Evolutionary conservation across 2,113 vertebrate species (phyloP), one percentile per base, ranked within the genome.

Genomic region (Stigmatopora nigra): DNA sequence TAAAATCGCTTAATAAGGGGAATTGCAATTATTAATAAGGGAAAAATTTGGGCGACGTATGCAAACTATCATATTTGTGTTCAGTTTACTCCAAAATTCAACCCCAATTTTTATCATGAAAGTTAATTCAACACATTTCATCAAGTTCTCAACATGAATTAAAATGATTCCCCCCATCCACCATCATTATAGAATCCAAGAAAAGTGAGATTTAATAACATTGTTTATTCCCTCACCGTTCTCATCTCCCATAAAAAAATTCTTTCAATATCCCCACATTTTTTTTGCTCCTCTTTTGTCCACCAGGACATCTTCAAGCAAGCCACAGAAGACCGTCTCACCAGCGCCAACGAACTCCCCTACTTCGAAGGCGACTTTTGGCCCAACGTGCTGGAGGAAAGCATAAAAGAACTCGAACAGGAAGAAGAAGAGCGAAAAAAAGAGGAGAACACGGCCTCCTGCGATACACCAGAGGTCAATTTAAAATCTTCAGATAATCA

Each of bases 281-380:
- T 56, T 31, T 3, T 56, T 31, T 3, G 13, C 46, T 48, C 15
- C 9, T 63, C 22, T 76, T 38, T 82, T 8, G 72, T 44, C 72
- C 12, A 81, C 55, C 78, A 99, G 97, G 96, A 99, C 80, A 97
- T 99, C 87, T 98, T 99, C 86, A 99, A 99, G 84, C 97, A 99
- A 84, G 95, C 96, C 0, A 98, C 95, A 0, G 97, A 99, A 78
- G 96, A 99, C 81, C 90, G 96, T 59, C 86, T 99, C 77, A 98
- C 94, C 12, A 99, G 95, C 80, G 97, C 97, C 84, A 91, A 96
- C 67, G 96, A 99, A 85, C 89, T 99, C 80, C 93, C 97, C 4
- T 99, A 99, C 84, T 99, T 99, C 56, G 97, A 99, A 82, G 97
- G 97, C 0, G 97, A 99, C 88, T 99, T 99, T 87, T 99, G 97